Base-by-base conservation (phyloP, 2,113 vertebrate genomes). In the Propithecus coquereli region DNA sequence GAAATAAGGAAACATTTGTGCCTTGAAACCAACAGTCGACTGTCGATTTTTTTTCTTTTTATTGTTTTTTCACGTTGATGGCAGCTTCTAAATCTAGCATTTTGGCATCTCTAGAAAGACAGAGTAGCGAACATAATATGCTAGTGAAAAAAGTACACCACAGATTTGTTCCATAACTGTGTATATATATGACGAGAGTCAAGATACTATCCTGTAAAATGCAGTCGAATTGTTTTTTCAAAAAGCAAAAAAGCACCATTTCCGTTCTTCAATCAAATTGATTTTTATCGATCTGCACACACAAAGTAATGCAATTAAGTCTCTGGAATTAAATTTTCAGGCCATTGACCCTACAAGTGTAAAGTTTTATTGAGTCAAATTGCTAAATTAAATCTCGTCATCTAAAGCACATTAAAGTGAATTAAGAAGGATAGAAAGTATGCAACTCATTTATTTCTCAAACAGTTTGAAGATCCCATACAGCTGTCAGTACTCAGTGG, bases 281-380 rank as follows among this genome's bases (percentile, higher is more conserved):
- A 99, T 99, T 99, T 99, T 98, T 98, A 99, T 99, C 98, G 99
- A 99, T 99, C 98, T 97, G 32, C 96, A 95, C 95, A 52, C 98
- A 98, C 98, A 99, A 98, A 99, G 98, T 99, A 99, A 99, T 98
- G 98, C 99, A 99, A 99, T 99, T 99, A 99, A 99, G 98, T 98
- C 98, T 97, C 99, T 98, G 98, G 98, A 99, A 99, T 99, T 99
- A 99, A 99, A 99, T 99, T 99, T 98, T 99, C 98, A 98, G 99
- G 98, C 98, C 98, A 98, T 98, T 99, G 99, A 99, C 99, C 99
- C 99, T 98, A 98, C 98, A 98, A 99, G 98, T 99, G 98, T 99
- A 99, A 99, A 98, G 98, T 98, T 99, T 99, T 99, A 99, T 99
- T 98, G 99, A 99, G 98, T 99, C 98, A 98, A 98, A 99, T 98